Conservation (phyloP, 2,113 vertebrate species). For the Prinia subflava region DNA sequence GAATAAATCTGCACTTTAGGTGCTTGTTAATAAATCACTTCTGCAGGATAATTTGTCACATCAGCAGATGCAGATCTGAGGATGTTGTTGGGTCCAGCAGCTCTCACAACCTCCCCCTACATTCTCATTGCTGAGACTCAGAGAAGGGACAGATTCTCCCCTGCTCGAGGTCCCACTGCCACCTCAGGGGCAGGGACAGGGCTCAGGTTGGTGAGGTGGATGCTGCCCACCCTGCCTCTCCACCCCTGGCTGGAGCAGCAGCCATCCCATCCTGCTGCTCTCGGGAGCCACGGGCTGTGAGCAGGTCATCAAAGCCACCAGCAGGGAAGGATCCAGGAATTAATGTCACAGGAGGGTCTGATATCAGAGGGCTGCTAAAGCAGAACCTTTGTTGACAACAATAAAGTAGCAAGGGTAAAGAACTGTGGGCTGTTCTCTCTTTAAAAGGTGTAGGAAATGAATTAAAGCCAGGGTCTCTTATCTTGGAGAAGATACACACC, state of each 20-base stretch:
- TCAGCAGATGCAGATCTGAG: not conserved
- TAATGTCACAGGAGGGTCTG: not conserved
- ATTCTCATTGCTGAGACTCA: rapidly evolving
- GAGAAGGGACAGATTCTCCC: not conserved
- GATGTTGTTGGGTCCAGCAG: not conserved
- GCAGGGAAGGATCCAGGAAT: not conserved
- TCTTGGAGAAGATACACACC: not conserved
- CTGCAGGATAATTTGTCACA: not conserved
- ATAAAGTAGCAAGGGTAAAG: not conserved
- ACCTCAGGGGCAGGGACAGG: not conserved
- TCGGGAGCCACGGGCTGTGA: rapidly evolving
- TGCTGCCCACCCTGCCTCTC: too few relatives aligned
- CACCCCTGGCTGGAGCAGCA: not conserved
- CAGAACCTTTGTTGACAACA: not conserved
- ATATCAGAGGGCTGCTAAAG: not conserved
- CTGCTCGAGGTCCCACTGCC: not conserved
- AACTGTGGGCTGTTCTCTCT: not conserved
- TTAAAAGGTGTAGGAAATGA: not conserved
- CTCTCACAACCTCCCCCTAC: not conserved
- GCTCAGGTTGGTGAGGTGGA: not conserved
- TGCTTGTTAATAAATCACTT: not conserved
- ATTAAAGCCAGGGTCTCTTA: not conserved
- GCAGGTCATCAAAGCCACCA: rapidly evolving
- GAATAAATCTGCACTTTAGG: constrained; percentile 1
- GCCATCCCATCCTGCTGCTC: not conserved